phyloP scores from a whole-genome alignment of 2,113 vertebrate genomes.

The Elanoides forficatus region DNA sequence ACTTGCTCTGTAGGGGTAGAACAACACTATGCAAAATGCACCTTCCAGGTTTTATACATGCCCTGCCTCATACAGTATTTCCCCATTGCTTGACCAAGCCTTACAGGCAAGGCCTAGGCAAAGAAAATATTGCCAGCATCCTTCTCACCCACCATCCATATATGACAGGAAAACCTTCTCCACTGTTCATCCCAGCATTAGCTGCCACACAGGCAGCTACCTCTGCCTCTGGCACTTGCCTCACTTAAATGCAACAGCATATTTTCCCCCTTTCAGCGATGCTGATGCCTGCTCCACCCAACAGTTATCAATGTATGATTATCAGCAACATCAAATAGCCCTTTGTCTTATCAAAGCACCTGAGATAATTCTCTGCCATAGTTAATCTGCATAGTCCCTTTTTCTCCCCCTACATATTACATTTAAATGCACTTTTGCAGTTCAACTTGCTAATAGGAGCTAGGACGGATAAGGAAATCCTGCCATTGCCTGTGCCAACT shows the following conservation, averaged over 20 bases:
- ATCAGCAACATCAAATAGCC: background rate
- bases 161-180: background rate
- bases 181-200: background rate
- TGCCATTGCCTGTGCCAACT: background rate
- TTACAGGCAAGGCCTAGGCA: background rate
- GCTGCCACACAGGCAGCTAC: background rate
- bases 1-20: background rate
- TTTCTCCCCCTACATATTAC: too few relatives aligned
- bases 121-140: background rate
- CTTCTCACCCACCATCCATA: background rate
- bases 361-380: background rate
- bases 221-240: background rate
- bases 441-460: background rate
- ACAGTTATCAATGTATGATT: background rate
- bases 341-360: background rate
- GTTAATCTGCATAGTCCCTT: background rate
- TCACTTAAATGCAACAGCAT: rapidly evolving
- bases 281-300: background rate
- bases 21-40: background rate
- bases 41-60: background rate
- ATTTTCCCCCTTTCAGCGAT: background rate
- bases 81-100: background rate
- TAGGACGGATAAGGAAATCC: background rate
- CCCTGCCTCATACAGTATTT: background rate
- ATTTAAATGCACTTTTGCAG: background rate